Evolutionary conservation across 2,113 vertebrate species (phyloP).

Genomic region (Aphyosemion australe): DNA sequence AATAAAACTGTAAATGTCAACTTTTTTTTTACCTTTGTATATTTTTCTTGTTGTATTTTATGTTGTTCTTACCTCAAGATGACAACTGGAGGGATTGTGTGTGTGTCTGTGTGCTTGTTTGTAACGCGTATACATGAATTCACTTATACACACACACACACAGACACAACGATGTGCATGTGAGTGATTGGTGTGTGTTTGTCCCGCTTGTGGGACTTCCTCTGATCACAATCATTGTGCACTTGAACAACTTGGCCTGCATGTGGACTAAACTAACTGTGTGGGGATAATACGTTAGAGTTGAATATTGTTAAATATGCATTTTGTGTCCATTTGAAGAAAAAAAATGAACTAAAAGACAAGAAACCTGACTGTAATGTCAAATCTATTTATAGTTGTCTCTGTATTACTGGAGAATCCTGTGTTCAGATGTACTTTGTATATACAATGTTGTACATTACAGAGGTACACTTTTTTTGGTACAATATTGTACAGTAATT

Average conservation of each 20-base stretch:
- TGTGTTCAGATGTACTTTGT: conserved; percentile 92
- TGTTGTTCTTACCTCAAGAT: conserved; percentile 78
- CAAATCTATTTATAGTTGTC: conserved; percentile 86
- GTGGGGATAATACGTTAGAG: conserved; percentile 71
- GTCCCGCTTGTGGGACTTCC: conserved; percentile 56
- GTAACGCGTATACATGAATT: conserved; percentile 39
- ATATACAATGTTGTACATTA: conserved; percentile 94
- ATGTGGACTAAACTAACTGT: conserved; percentile 77
- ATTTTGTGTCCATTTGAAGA: conserved; percentile 74
- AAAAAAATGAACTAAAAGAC: conserved; percentile 74
- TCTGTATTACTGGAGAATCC: conserved; percentile 86
- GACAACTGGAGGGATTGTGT: conserved; percentile 77
- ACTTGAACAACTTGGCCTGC: conserved; percentile 79
- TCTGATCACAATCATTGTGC: conserved; percentile 69
- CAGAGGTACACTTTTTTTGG: conserved; percentile 89
- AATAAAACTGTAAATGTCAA: conserved; percentile 42
- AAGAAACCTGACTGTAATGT: conserved; percentile 73
- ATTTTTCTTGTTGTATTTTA: conserved; percentile 58
- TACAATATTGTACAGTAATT: conserved; percentile 94
- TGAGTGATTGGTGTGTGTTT: conserved; percentile 60
- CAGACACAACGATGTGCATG: conserved; percentile 46
- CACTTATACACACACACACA: conserved; percentile 17
- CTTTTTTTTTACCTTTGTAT: conserved; percentile 47
- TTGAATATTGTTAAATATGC: conserved; percentile 79
- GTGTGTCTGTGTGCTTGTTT: conserved; percentile 28